These are phyloP conservation scores for Geopemphigus sp. DNA, from an alignment of 1,140 invertebrate species.

Conservation along the genomic window DNA sequence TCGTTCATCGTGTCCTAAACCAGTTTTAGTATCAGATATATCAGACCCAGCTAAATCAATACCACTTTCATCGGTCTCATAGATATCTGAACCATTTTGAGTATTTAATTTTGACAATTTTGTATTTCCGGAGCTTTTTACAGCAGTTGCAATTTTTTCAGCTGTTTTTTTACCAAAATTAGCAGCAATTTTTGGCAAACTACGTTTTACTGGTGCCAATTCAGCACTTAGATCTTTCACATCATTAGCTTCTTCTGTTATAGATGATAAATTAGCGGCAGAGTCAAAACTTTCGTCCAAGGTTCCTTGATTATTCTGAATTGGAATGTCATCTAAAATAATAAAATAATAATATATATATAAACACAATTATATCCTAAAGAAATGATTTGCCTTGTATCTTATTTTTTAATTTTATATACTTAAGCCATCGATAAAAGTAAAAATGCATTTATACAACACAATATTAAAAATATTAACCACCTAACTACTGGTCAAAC, in stretches of 20 bases:
- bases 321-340: constrained; percentile 56
- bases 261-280: constrained; percentile 54
- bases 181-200: constrained; percentile 55
- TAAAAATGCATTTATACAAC: no score
- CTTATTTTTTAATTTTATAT: no score
- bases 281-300: constrained; percentile 51
- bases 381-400: no score
- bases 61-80: constrained; percentile 51
- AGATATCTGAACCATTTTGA: constrained; percentile 48
- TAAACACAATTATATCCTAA: no score
- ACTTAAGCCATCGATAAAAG: no score
- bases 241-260: constrained; percentile 56
- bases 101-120: constrained; percentile 13
- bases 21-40: constrained; percentile 43
- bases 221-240: constrained; percentile 47
- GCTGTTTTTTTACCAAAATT: constrained; percentile 54
- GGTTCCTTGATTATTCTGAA: constrained; percentile 53
- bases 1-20: constrained; percentile 30
- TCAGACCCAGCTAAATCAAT: constrained; percentile 49
- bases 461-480: no score
- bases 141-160: constrained; percentile 52
- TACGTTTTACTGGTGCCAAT: constrained; percentile 51
- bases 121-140: constrained; percentile 47
- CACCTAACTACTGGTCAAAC: no score
- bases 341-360: constrained; percentile 2